Percentiles rank a stretch among this genome's conserved stretches.
Conservation (phyloP, 2,888 invertebrate species). For the Zhuqinia jingwanae region DNA sequence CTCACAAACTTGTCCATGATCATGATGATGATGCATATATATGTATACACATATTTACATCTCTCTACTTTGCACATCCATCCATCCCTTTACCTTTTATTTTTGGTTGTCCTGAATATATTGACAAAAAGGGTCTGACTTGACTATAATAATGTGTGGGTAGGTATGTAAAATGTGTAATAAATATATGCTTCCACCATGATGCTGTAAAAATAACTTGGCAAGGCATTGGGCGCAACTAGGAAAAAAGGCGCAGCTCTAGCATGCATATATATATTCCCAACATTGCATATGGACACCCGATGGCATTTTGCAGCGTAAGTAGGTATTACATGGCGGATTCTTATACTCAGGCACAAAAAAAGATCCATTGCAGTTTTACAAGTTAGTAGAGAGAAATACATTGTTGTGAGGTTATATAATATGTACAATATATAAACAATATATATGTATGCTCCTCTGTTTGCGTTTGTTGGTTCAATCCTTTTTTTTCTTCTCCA, state of each 20-base stretch:
- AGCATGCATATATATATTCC: background rate
- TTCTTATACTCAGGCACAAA: too few species aligned
- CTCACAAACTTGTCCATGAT: slow-evolving; percentile 1
- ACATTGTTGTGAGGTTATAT: slow-evolving; percentile 20
- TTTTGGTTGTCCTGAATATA: slow-evolving; percentile 11
- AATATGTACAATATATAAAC: too few species aligned
- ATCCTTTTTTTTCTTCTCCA: background rate
- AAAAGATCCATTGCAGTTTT: background rate
- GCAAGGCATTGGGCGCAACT: slow-evolving; percentile 33
- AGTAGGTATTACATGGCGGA: background rate
- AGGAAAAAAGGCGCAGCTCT: slow-evolving; percentile 32
- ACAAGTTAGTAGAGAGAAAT: too few species aligned
- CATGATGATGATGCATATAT: too few species aligned
- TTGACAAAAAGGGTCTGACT: slow-evolving; percentile 23
- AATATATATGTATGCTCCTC: too few species aligned
- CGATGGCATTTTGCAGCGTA: too few species aligned
- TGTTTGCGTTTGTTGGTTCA: too few species aligned
- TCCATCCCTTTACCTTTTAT: slow-evolving; percentile 24
- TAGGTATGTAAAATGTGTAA: too few species aligned
- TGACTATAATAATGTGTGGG: slow-evolving; percentile 31
- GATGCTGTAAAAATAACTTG: slow-evolving; percentile 26
- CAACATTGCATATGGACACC: too few species aligned
- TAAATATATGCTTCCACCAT: too few species aligned
- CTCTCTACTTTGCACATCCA: background rate
- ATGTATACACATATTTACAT: background rate